A percentile compares a stretch with the other conserved stretches of the same genome.
Conservation (phyloP, 2,113 vertebrate species). For the Lepus timidus region DNA sequence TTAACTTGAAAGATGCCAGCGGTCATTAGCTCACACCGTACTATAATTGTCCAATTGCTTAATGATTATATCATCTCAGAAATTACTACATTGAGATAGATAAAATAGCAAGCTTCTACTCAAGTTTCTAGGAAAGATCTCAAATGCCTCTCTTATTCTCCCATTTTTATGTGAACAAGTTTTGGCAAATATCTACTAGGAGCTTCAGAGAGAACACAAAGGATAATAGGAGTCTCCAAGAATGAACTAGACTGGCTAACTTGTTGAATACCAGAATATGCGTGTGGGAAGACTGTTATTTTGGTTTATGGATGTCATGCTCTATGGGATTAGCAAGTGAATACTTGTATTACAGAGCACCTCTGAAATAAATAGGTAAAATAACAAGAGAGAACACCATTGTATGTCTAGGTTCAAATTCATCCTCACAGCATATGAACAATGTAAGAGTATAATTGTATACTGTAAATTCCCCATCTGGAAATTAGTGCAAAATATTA, state of each 20-base stretch:
- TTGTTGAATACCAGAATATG: constrained; percentile 8
- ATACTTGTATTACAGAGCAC: background rate
- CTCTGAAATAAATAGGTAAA: background rate
- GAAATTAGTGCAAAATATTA: constrained; percentile 17
- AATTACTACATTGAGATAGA: background rate
- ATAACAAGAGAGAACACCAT: background rate
- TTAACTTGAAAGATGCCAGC: constrained; percentile 18
- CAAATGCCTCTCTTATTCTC: background rate
- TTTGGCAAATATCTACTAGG: constrained; percentile 36
- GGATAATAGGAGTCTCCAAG: constrained; percentile 29
- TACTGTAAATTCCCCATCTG: background rate
- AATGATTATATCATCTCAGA: constrained; percentile 9
- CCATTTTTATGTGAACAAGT: constrained; percentile 14
- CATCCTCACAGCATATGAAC: background rate
- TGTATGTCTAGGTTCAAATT: constrained; percentile 14
- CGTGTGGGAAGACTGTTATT: background rate
- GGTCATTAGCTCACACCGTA: background rate
- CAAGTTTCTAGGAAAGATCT: constrained; percentile 11
- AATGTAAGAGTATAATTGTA: background rate
- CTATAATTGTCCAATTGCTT: constrained; percentile 33
- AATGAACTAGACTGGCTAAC: constrained; percentile 45
- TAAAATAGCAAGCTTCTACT: constrained; percentile 28
- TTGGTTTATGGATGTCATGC: background rate
- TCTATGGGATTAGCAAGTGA: background rate
- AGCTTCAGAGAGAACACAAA: constrained; percentile 57